These are phyloP conservation scores for Ataeniobius toweri DNA, from an alignment of 2,797 vertebrate genomes.

Conservation along the genomic window DNA sequence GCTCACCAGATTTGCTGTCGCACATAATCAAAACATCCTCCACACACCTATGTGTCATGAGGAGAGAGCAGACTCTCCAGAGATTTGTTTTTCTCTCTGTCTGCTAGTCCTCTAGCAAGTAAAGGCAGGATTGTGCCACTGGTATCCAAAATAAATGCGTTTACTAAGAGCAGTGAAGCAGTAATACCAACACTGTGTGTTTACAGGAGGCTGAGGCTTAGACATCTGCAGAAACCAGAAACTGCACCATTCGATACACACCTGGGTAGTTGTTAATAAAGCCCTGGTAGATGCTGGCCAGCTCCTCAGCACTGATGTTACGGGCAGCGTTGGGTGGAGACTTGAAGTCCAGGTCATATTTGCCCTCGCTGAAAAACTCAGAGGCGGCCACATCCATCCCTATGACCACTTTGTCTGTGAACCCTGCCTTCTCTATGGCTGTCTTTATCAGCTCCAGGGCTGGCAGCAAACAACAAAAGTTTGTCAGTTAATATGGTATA, in stretches of 20 bases:
- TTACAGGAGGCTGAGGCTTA: neutral
- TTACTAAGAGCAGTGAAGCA: neutral
- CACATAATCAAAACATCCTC: conserved; percentile 68
- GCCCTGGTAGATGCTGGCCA: conserved; percentile 90
- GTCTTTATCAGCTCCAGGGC: conserved; percentile 92
- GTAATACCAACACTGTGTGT: conserved; percentile 13
- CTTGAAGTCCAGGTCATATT: conserved; percentile 94
- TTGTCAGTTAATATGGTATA: neutral
- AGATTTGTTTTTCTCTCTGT: conserved; percentile 20
- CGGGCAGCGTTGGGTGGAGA: conserved; percentile 88
- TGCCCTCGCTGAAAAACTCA: conserved; percentile 90
- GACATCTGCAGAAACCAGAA: conserved; percentile 7
- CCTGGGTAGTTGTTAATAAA: conserved; percentile 93
- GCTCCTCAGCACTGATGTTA: conserved; percentile 88
- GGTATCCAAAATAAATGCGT: conserved; percentile 9
- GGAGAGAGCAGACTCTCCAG: conserved; percentile 20
- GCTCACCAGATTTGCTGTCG: conserved; percentile 56
- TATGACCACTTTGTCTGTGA: conserved; percentile 92
- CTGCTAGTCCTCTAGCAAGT: conserved; percentile 13
- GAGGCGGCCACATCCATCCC: conserved; percentile 95
- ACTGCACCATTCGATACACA: conserved; percentile 51
- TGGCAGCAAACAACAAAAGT: conserved; percentile 47
- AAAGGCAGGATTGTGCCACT: conserved; percentile 12
- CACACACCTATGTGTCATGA: conserved; percentile 39
- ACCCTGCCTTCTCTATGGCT: conserved; percentile 90